Evolutionary conservation across 2,888 invertebrate species (phyloP).

Genomic region (Sialis lutaria): DNA sequence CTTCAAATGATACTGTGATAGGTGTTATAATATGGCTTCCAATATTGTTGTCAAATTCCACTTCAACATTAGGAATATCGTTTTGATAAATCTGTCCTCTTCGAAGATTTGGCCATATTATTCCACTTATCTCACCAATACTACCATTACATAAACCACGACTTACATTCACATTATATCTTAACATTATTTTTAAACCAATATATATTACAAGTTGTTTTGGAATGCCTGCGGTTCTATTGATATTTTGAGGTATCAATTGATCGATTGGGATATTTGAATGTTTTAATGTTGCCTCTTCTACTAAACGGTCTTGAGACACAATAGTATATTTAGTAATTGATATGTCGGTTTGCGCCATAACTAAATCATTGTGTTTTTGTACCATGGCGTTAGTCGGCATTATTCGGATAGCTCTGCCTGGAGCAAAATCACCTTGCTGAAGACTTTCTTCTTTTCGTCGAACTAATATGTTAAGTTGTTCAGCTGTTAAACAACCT

Average conservation of each 20-base stretch:
- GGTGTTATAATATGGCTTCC: constrained; percentile 10
- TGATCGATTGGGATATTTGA: too few relatives aligned
- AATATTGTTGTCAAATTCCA: constrained; percentile 10
- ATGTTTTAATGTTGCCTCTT: too few relatives aligned
- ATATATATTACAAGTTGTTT: constrained; percentile 11
- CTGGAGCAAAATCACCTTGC: too few relatives aligned
- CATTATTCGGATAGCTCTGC: too few relatives aligned
- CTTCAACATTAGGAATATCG: constrained; percentile 10
- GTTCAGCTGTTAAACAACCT: constrained; percentile 2
- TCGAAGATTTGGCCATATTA: constrained; percentile 12
- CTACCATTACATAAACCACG: constrained; percentile 12
- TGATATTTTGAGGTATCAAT: constrained; percentile 8
- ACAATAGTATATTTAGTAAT: too few relatives aligned
- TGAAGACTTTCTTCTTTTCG: too few relatives aligned
- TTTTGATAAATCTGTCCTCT: constrained; percentile 10
- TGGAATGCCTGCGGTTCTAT: constrained; percentile 11
- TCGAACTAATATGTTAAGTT: too few relatives aligned
- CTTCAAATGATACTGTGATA: constrained; percentile 9
- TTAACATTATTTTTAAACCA: constrained; percentile 13
- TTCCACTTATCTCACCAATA: constrained; percentile 12
- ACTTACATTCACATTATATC: constrained; percentile 12
- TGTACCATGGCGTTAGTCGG: too few relatives aligned
- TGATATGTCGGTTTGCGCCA: too few relatives aligned
- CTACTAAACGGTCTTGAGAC: too few relatives aligned
- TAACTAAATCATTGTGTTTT: too few relatives aligned